Conservation (phyloP, 2,113 vertebrate species). For the Morone saxatilis region DNA sequence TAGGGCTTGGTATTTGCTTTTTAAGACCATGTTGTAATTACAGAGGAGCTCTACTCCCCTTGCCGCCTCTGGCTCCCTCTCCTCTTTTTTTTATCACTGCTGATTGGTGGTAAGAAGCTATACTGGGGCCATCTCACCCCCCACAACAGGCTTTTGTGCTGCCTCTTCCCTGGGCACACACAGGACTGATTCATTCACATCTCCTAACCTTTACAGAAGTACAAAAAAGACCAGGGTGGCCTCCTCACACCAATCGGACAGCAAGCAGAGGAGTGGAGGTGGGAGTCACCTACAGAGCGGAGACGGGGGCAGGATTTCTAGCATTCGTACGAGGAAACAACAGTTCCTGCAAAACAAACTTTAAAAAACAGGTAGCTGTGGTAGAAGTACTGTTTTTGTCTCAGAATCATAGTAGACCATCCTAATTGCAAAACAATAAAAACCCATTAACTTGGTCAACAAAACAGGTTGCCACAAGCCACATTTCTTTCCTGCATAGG, state of each 20-base stretch:
- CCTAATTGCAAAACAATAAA: conserved; percentile 4
- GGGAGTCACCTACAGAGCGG: conserved; percentile 34
- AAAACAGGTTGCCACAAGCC: conserved; percentile 37
- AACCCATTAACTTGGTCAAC: conserved; percentile 2
- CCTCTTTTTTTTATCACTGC: conserved; percentile 70
- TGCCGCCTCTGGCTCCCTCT: conserved; percentile 68
- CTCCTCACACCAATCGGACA: conserved; percentile 42
- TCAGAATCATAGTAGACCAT: background rate
- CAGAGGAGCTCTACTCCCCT: conserved; percentile 82
- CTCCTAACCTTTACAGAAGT: conserved; percentile 69
- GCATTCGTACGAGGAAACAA: background rate
- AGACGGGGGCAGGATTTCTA: conserved; percentile 24
- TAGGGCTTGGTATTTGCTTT: conserved; percentile 88
- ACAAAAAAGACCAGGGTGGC: conserved; percentile 39
- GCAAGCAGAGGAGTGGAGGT: conserved; percentile 22
- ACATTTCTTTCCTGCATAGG: conserved; percentile 2
- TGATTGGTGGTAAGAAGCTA: conserved; percentile 78
- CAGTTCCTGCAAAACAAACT: background rate
- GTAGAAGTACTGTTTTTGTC: background rate
- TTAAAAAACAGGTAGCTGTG: background rate
- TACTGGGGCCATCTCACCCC: conserved; percentile 68
- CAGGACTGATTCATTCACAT: conserved; percentile 73
- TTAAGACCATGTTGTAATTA: conserved; percentile 88
- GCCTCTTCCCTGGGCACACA: conserved; percentile 56
- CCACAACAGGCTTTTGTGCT: conserved; percentile 69